Conservation (phyloP, 2,797 vertebrate species). For the Botia almorhae region DNA sequence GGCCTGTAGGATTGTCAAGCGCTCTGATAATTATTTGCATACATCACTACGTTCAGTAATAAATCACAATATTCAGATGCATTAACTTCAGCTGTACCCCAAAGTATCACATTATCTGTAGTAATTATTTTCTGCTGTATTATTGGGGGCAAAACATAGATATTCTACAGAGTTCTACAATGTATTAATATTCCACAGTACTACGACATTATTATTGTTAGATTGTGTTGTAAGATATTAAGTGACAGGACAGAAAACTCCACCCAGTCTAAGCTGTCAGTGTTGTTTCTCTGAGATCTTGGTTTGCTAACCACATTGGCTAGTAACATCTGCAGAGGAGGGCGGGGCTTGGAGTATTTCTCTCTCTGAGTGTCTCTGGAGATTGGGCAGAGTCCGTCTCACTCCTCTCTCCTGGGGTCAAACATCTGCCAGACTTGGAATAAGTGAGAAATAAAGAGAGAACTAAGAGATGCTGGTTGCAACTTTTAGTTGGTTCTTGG, state of each 20-base stretch:
- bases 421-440: constrained; percentile 49
- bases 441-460: constrained; percentile 26
- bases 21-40: background rate
- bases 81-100: background rate
- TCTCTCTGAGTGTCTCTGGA: constrained; percentile 45
- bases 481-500: background rate
- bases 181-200: background rate
- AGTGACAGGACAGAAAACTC: constrained; percentile 39
- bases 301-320: constrained; percentile 39
- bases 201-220: constrained; percentile 7
- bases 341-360: constrained; percentile 37
- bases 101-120: background rate
- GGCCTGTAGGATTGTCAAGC: background rate
- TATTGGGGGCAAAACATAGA: too few relatives aligned
- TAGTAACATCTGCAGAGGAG: constrained; percentile 45
- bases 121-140: background rate
- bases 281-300: constrained; percentile 42
- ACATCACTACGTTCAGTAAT: background rate
- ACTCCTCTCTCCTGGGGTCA: constrained; percentile 53
- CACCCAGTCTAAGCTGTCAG: constrained; percentile 17
- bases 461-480: background rate
- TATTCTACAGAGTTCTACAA: background rate
- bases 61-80: too few relatives aligned
- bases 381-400: constrained; percentile 59
- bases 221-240: constrained; percentile 6